Conservation (phyloP, 2,888 invertebrate species). For the Thysanoteuthis rhombus region DNA sequence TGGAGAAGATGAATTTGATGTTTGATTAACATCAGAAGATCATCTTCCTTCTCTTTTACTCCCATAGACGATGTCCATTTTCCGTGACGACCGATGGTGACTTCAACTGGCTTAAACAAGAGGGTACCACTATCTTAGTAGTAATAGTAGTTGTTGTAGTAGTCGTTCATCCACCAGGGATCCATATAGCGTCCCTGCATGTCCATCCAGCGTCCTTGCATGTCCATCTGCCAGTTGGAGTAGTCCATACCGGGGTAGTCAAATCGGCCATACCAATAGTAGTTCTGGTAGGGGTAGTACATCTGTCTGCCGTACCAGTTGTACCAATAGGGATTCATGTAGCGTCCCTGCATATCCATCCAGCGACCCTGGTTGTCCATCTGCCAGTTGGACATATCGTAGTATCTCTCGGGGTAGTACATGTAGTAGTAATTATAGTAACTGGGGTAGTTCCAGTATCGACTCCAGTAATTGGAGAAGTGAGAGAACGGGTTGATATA, state of each 20-base stretch:
- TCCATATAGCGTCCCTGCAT: background rate
- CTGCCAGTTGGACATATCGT: background rate
- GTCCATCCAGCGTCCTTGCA: background rate
- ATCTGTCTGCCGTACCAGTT: background rate
- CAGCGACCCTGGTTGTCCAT: background rate
- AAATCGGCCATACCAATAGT: background rate
- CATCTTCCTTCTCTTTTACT: too few relatives aligned
- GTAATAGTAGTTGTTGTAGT: too few relatives aligned
- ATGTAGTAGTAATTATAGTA: background rate
- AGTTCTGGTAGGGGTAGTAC: background rate
- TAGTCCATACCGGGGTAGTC: background rate
- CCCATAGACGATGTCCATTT: too few relatives aligned
- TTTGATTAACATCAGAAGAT: too few relatives aligned
- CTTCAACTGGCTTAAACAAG: too few relatives aligned
- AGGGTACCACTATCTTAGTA: too few relatives aligned
- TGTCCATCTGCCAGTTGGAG: background rate
- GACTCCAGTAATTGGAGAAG: background rate
- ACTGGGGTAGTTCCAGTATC: background rate
- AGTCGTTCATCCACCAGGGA: background rate
- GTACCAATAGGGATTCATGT: background rate
- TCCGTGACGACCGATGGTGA: too few relatives aligned
- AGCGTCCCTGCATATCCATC: slow-evolving; percentile 1
- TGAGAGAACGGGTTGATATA: background rate
- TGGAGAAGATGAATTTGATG: too few relatives aligned
- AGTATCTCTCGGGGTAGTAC: slow-evolving; percentile 18